These are phyloP conservation scores for Epinephelus moara DNA, from an alignment of 2,113 vertebrate species.

Conservation along the genomic window DNA sequence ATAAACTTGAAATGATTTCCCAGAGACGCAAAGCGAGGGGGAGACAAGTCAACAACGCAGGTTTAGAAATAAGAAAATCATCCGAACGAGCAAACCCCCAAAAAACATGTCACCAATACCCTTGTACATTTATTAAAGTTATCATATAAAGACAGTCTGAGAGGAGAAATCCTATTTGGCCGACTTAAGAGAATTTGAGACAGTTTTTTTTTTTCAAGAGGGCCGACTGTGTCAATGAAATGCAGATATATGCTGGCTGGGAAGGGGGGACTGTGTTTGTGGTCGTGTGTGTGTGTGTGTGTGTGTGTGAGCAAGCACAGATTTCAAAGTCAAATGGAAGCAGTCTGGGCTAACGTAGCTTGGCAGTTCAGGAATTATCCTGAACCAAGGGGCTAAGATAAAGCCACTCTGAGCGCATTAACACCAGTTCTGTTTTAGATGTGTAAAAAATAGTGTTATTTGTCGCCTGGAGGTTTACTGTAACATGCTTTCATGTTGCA, in stretches of 20 bases:
- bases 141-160: constrained; percentile 5
- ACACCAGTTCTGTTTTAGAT: constrained; percentile 50
- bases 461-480: constrained; percentile 33
- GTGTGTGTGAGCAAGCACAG: not conserved
- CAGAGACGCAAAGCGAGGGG: not conserved
- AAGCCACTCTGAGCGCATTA: constrained; percentile 47
- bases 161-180: constrained; percentile 7
- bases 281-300: not conserved
- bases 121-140: constrained; percentile 8
- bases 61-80: not conserved
- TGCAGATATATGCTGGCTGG: constrained; percentile 45
- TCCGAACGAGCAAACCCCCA: not conserved
- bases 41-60: not conserved
- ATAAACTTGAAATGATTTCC: not conserved
- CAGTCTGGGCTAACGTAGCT: constrained; percentile 24
- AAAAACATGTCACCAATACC: not conserved
- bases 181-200: constrained; percentile 7
- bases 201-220: not conserved
- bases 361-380: constrained; percentile 57
- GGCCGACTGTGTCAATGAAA: constrained; percentile 33
- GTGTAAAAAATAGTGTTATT: constrained; percentile 16
- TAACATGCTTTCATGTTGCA: constrained; percentile 30
- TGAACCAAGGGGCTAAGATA: constrained; percentile 16
- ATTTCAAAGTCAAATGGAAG: constrained; percentile 58
- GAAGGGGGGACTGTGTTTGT: constrained; percentile 2